Evolutionary conservation across 2,888 invertebrate genomes (phyloP), one percentile per base, ranked within the genome.

Genomic region (Harmothoe impar): DNA sequence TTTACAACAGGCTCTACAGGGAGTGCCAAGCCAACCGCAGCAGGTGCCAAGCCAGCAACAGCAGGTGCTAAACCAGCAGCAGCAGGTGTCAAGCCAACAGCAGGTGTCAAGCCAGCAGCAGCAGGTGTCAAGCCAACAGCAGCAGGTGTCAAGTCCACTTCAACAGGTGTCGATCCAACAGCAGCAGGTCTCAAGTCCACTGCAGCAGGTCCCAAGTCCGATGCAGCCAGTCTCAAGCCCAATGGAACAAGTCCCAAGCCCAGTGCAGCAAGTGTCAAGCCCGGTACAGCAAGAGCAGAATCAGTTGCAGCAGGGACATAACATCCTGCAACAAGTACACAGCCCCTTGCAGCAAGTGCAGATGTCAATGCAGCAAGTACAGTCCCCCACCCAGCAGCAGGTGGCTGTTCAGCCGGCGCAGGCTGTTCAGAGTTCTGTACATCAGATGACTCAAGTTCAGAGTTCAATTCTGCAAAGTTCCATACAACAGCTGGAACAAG

Each of bases 381-480:
- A 84, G 25, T n/a, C n/a, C 33, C 84, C 43, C 0, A 0, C 54
- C 1, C 52, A 25, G 23, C 54, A 52, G 52, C 84, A 43, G 52
- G n/a, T 56, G 15, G 52, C 86, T 31, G 86, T 31, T 0, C 86
- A 54, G 17, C 29, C 52, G 1, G 56, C 86, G 0, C 86, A 7
- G 20, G n/a, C 12, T 23, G n/a, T 51, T 17, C 84, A 84, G 17
- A 56, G 86, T 29, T 29, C 52, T 12, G 5, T 86, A 52, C 84
- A 84, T 31, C 54, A 86, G 54, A 52, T 86, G 43, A n/a, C 31
- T 54, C 86, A 54, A 86, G 54, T 54, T 5, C 86, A 86, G 29
- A 56, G 29, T 29, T 25, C 86, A n/a, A 29, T 86, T 0, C 52
- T 52, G 20, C 86, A 86, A 31, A 54, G 31, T 29, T 86, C 86